Percentiles rank a stretch among this genome's conserved stretches.
phyloP scores from a whole-genome alignment of 1,140 invertebrate genomes.

The Bombus soroeensis region DNA sequence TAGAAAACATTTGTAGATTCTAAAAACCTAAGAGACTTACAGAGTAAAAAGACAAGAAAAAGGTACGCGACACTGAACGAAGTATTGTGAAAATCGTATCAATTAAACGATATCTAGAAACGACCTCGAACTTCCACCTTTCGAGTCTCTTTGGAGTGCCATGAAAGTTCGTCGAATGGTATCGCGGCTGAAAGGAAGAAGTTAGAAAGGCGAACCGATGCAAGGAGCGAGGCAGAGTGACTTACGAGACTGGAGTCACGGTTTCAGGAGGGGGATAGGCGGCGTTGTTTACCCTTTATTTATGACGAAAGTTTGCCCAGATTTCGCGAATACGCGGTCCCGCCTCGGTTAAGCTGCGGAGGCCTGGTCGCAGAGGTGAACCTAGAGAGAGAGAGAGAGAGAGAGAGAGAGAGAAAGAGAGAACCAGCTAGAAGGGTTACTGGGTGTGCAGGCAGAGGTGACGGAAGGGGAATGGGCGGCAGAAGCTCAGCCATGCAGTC shows the following conservation, averaged over 20 bases:
- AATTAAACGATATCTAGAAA: constrained; percentile 40
- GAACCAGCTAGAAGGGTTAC: not conserved
- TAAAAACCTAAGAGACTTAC: no score
- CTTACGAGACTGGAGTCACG: constrained; percentile 60
- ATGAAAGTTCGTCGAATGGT: constrained; percentile 23
- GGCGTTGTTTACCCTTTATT: constrained; percentile 81
- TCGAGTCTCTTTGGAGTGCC: constrained; percentile 4
- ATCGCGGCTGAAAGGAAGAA: constrained; percentile 53
- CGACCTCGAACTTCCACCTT: constrained; percentile 17
- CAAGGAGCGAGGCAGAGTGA: constrained; percentile 56
- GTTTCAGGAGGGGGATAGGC: constrained; percentile 30
- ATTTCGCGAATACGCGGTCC: constrained; percentile 76
- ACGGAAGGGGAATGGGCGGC: constrained; percentile 22
- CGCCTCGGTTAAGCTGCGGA: constrained; percentile 69
- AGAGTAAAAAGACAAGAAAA: not conserved
- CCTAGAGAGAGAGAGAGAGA: not conserved
- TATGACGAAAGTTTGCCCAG: constrained; percentile 81
- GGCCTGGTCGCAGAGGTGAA: constrained; percentile 54
- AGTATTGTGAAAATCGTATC: constrained; percentile 3
- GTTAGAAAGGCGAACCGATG: constrained; percentile 44
- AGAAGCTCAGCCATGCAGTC: constrained; percentile 71
- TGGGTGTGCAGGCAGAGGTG: not conserved
- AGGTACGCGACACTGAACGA: not conserved
- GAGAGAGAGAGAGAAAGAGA: not conserved
- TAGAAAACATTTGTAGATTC: no score